phyloP scores from a whole-genome alignment of 2,797 vertebrate species.

The Protonibea diacanthus region DNA sequence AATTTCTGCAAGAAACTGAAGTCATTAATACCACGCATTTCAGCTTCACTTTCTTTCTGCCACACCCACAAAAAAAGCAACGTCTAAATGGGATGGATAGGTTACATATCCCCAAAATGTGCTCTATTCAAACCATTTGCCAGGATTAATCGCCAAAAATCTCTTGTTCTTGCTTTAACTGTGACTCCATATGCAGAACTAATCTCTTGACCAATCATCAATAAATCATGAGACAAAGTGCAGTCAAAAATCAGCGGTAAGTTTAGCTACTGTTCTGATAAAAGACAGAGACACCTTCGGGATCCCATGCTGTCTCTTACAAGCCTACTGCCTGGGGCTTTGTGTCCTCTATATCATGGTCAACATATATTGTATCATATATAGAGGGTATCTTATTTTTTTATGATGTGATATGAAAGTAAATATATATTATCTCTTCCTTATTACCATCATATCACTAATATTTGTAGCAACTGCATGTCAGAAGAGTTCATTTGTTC shows the following conservation, averaged over 20 bases:
- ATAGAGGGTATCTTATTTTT: not conserved
- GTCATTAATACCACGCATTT: not conserved
- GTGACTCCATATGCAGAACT: slow-evolving; percentile 1
- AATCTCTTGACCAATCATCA: not conserved
- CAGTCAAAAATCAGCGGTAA: not conserved
- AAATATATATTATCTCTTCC: not conserved
- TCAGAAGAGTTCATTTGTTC: slow-evolving; percentile 21
- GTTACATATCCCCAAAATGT: no score
- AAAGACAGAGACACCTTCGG: not conserved
- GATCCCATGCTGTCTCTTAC: not conserved
- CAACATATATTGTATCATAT: not conserved
- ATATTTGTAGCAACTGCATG: slow-evolving; percentile 25
- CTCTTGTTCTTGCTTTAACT: not conserved
- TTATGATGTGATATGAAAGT: not conserved
- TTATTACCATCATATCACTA: slow-evolving; percentile 15
- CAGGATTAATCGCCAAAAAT: not conserved
- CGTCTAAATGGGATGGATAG: not conserved
- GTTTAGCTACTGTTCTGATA: not conserved
- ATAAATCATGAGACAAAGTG: not conserved
- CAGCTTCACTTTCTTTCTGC: not conserved
- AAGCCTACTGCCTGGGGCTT: not conserved
- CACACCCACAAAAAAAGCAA: not conserved
- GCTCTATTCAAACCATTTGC: no score
- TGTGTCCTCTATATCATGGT: not conserved
- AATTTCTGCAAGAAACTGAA: no score